phyloP scores from a whole-genome alignment of 1,140 invertebrate species.

The Lepidotrigona ventralis region DNA sequence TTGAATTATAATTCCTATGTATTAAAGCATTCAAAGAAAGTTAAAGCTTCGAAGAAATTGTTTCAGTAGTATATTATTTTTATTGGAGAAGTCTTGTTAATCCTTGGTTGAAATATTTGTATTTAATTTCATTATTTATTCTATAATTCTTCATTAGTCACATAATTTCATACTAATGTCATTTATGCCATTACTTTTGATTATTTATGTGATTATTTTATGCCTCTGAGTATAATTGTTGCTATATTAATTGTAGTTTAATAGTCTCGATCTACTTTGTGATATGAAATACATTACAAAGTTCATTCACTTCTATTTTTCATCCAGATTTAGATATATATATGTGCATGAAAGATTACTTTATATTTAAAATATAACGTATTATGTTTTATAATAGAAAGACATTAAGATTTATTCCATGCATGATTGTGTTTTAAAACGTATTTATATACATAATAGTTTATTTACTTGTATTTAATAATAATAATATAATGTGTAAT shows the following conservation, averaged over 20 bases:
- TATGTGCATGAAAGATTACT: constrained; percentile 14
- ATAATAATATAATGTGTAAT: not conserved
- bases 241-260: not conserved
- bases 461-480: not conserved
- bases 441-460: not conserved
- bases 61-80: not conserved
- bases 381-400: too few relatives aligned
- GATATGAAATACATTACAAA: not conserved
- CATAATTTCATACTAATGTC: constrained; percentile 1
- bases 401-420: constrained; percentile 6
- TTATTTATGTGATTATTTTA: not conserved
- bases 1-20: not conserved
- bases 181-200: not conserved
- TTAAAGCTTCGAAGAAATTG: not conserved
- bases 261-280: not conserved
- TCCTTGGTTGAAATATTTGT: constrained; percentile 29
- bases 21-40: constrained; percentile 10
- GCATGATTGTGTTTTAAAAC: constrained; percentile 8
- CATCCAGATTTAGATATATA: not conserved
- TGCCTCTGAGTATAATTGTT: constrained; percentile 19
- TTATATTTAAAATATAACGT: not conserved
- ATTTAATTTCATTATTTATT: constrained; percentile 1
- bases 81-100: constrained; percentile 43
- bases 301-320: not conserved
- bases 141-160: not conserved